phyloP scores from a whole-genome alignment of 2,113 vertebrate genomes.

The Taxidea taxus region DNA sequence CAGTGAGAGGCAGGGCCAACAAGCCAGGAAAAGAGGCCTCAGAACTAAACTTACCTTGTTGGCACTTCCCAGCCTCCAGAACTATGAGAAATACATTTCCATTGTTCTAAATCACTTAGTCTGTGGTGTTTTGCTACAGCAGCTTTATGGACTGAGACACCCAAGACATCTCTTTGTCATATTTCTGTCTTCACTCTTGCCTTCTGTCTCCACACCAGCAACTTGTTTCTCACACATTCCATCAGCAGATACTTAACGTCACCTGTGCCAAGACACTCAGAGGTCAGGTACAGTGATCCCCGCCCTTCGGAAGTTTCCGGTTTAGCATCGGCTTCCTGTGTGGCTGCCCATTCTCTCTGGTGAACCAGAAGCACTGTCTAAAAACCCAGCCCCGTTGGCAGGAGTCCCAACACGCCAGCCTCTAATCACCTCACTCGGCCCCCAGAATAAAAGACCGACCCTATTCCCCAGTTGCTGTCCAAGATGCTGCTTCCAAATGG shows the following conservation, averaged over 20 bases:
- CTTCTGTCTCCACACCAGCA: neutral
- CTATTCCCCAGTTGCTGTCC: neutral
- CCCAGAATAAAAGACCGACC: neutral
- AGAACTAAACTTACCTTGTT: neutral
- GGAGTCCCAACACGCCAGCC: neutral
- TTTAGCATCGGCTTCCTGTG: neutral
- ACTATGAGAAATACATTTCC: neutral
- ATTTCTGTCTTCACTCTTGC: neutral
- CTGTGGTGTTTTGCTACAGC: neutral
- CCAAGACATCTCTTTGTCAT: neutral
- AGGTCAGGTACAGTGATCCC: neutral
- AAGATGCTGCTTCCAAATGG: neutral
- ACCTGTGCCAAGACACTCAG: neutral
- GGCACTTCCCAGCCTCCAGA: neutral
- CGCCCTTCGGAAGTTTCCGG: neutral
- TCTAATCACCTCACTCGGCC: neutral
- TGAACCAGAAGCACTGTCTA: neutral
- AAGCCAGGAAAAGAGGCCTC: neutral
- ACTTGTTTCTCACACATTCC: neutral
- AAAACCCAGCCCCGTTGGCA: neutral
- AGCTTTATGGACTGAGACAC: neutral
- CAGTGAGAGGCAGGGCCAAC: neutral
- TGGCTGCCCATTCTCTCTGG: neutral
- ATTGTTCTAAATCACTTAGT: neutral
- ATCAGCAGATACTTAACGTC: neutral